Conservation (phyloP, 2,797 vertebrate species). For the Caiman crocodilus region DNA sequence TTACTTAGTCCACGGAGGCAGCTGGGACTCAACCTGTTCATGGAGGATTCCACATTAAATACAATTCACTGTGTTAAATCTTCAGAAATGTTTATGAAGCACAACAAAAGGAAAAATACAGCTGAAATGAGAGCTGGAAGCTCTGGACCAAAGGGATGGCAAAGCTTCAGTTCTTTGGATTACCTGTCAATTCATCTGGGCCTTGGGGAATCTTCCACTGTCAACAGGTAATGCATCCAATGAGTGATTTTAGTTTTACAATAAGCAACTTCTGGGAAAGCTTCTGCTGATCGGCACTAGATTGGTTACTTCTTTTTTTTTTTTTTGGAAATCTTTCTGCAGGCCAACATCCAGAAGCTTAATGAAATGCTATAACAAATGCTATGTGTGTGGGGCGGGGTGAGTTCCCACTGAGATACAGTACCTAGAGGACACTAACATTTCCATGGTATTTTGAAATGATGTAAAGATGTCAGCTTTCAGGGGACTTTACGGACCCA, state of each 20-base stretch:
- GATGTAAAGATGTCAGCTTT: neutral
- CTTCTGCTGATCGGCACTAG: slow-evolving; percentile 13
- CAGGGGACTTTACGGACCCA: slow-evolving; percentile 13
- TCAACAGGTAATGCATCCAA: slow-evolving; percentile 9
- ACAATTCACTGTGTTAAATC: neutral
- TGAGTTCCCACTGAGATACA: slow-evolving; percentile 47
- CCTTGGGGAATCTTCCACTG: slow-evolving; percentile 5
- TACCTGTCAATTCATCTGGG: slow-evolving; percentile 32
- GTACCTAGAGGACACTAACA: slow-evolving; percentile 8
- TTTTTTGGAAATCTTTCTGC: slow-evolving; percentile 64
- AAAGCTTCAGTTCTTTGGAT: slow-evolving; percentile 10
- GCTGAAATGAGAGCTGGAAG: neutral
- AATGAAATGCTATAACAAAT: slow-evolving; percentile 32
- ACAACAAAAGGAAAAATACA: neutral
- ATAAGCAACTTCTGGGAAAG: slow-evolving; percentile 26
- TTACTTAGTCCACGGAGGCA: neutral
- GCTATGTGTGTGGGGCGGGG: neutral
- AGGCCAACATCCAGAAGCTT: neutral
- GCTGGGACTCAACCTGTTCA: neutral
- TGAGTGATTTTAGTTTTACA: slow-evolving; percentile 16
- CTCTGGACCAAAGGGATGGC: neutral
- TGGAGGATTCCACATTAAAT: slow-evolving; percentile 1
- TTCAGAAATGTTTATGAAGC: neutral
- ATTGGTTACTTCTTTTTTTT: neutral
- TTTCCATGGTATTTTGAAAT: slow-evolving; percentile 16